Conservation (phyloP, 35 echinoderm and acorn worm genomes). For the Patiria miniata region DNA sequence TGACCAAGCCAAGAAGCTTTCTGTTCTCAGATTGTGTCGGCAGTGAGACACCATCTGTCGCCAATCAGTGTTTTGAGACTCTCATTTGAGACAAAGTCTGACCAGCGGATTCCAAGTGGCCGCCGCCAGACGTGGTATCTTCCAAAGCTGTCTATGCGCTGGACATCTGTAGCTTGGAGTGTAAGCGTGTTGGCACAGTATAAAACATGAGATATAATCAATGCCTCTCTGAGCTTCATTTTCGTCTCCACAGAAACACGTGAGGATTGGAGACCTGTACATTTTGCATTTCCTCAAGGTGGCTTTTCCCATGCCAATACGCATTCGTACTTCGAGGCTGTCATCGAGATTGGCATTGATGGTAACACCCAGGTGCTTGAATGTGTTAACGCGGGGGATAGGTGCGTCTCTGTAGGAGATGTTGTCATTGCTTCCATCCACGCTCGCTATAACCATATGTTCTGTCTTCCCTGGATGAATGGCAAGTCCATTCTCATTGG, state of each 20-base stretch:
- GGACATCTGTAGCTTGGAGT: not conserved
- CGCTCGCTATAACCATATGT: not conserved
- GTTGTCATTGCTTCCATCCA: not conserved
- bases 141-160: conserved; percentile 9
- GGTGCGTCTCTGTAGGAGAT: not conserved
- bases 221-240: conserved; percentile 6
- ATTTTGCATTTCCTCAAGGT: conserved; percentile 8
- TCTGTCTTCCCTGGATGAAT: not conserved
- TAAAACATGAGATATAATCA: not conserved
- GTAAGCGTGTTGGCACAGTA: not conserved
- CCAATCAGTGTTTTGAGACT: no score
- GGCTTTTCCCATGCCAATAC: not conserved
- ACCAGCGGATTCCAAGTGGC: not conserved
- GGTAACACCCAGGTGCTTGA: not conserved
- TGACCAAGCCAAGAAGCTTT: not conserved
- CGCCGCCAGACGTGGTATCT: not conserved
- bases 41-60: not conserved
- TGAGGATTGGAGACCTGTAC: not conserved
- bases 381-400: not conserved
- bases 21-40: not conserved
- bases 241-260: not conserved
- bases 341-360: not conserved
- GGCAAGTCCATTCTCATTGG: not conserved
- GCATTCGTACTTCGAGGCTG: not conserved
- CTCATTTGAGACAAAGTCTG: no score